Percentiles rank a stretch among this genome's conserved stretches.
Conservation (phyloP, 2,113 vertebrate species). For the Salvelinus namaycush region DNA sequence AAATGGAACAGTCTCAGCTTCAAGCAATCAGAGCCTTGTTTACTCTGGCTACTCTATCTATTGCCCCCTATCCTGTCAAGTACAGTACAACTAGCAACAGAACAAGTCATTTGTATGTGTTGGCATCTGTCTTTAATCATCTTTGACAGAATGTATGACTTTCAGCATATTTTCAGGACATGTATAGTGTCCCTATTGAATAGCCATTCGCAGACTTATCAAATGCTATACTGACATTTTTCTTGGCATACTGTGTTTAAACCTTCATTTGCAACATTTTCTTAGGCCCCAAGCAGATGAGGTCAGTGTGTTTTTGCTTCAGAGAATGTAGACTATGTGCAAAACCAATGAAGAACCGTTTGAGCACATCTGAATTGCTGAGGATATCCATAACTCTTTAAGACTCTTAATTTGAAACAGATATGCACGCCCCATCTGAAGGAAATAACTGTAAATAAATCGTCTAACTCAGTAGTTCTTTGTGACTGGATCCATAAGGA, state of each 20-base stretch:
- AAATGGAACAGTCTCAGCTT: slow-evolving; percentile 37
- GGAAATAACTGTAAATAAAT: slow-evolving; percentile 54
- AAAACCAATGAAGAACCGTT: slow-evolving; percentile 37
- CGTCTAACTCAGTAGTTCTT: slow-evolving; percentile 48
- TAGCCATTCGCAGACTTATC: slow-evolving; percentile 53
- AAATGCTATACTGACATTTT: slow-evolving; percentile 43
- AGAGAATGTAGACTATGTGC: slow-evolving; percentile 31
- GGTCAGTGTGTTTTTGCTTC: slow-evolving; percentile 42
- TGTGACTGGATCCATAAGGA: slow-evolving; percentile 65
- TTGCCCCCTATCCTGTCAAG: slow-evolving; percentile 35
- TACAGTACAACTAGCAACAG: slow-evolving; percentile 36
- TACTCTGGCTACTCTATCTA: slow-evolving; percentile 40
- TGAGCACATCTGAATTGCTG: slow-evolving; percentile 47
- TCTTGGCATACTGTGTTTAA: slow-evolving; percentile 48
- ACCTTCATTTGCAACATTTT: slow-evolving; percentile 49
- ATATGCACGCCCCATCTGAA: slow-evolving; percentile 37
- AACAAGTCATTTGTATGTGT: slow-evolving; percentile 48
- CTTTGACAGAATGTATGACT: slow-evolving; percentile 32
- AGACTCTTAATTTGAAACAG: slow-evolving; percentile 65
- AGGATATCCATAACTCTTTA: slow-evolving; percentile 55
- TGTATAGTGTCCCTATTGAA: slow-evolving; percentile 31
- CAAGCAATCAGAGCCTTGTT: slow-evolving; percentile 44
- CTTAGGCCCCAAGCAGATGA: slow-evolving; percentile 41
- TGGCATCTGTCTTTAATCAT: slow-evolving; percentile 49
- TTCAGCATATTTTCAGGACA: slow-evolving; percentile 29